Evolutionary conservation across 1,140 invertebrate genomes (phyloP).

Genomic region (Druon quercuslanigerum): DNA sequence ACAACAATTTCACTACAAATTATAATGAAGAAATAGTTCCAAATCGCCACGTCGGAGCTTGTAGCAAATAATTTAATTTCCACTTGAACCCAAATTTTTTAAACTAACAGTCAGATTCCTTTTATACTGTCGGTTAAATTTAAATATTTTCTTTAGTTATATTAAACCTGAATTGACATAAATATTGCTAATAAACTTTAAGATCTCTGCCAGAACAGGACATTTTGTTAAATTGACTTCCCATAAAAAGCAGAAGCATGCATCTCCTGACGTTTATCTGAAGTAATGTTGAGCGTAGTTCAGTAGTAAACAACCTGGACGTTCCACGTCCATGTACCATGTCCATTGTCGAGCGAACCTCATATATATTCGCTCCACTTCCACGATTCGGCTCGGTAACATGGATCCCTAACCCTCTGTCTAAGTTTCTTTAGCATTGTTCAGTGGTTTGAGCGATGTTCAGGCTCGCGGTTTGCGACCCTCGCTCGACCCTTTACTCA

Average conservation of each 20-base stretch:
- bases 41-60: too few relatives aligned
- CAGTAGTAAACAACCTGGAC: constrained; percentile 23
- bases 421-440: constrained; percentile 46
- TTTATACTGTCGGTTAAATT: too few relatives aligned
- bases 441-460: constrained; percentile 58
- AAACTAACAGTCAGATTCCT: too few relatives aligned
- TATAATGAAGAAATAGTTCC: background rate
- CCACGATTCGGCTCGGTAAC: constrained; percentile 2
- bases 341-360: constrained; percentile 20
- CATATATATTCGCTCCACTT: constrained; percentile 30
- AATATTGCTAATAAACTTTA: constrained; percentile 3
- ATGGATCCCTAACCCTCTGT: constrained; percentile 12
- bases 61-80: too few relatives aligned
- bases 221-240: background rate
- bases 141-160: background rate
- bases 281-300: constrained; percentile 18
- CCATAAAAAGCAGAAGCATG: constrained; percentile 11
- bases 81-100: too few relatives aligned
- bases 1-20: constrained; percentile 7
- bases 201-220: background rate
- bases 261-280: constrained; percentile 10
- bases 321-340: constrained; percentile 21
- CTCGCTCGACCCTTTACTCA: constrained; percentile 51
- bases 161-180: background rate
- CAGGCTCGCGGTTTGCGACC: constrained; percentile 51